A percentile compares a stretch with the other conserved stretches of the same genome.
Evolutionary conservation across 2,888 invertebrate genomes (phyloP).

Genomic region (Orthosia gothica): DNA sequence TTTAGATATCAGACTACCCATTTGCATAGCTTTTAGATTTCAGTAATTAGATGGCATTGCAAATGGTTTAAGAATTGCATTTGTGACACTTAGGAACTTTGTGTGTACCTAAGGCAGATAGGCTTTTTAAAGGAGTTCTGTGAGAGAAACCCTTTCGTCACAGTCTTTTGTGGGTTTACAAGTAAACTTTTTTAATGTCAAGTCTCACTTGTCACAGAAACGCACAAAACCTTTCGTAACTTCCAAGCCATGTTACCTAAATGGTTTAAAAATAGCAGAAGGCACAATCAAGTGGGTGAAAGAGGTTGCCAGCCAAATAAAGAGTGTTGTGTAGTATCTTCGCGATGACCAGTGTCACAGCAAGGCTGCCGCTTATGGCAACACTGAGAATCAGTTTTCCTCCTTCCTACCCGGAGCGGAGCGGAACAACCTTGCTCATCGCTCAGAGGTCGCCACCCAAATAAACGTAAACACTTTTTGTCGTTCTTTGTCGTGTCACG

Average conservation of each 20-base stretch:
- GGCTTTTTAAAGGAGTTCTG: background rate
- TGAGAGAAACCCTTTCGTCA: background rate
- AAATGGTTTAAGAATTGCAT: constrained; percentile 28
- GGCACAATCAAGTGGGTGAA: constrained; percentile 47
- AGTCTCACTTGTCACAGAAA: constrained; percentile 18
- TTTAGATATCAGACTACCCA: constrained; percentile 52
- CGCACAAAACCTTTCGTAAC: constrained; percentile 11
- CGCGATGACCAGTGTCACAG: constrained; percentile 78
- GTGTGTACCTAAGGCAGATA: background rate
- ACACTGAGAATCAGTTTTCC: constrained; percentile 83
- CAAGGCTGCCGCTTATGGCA: constrained; percentile 82
- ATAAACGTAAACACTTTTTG: constrained; percentile 79
- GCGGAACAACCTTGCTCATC: constrained; percentile 88
- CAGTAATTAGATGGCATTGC: constrained; percentile 46
- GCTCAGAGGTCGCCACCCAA: constrained; percentile 81
- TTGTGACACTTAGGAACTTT: constrained; percentile 1
- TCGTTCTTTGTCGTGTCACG: constrained; percentile 68
- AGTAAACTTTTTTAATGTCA: constrained; percentile 17
- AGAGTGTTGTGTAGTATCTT: constrained; percentile 58
- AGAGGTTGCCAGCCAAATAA: constrained; percentile 60
- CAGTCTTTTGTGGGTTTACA: constrained; percentile 16
- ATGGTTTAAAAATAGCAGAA: constrained; percentile 47
- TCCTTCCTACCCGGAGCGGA: constrained; percentile 82
- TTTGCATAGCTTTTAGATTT: constrained; percentile 54
- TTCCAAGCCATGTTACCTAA: constrained; percentile 9